Conservation (phyloP, 2,888 invertebrate species). For the Chalcosyrphus nemorum region DNA sequence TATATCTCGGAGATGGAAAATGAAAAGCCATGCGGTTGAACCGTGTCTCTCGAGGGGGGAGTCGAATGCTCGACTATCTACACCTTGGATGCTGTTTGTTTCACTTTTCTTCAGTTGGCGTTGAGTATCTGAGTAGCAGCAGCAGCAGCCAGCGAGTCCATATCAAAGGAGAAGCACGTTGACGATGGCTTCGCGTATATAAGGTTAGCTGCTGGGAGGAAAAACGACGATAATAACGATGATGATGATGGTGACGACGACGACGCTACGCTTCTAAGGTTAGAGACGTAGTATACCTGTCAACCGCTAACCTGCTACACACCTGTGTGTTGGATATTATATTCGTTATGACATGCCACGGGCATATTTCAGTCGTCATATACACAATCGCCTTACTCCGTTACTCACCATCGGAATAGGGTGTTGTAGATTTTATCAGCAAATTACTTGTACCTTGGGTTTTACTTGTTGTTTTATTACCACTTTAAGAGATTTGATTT, state of each 20-base stretch:
- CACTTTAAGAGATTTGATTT: neutral
- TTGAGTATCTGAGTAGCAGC: constrained; percentile 18
- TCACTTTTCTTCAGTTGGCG: constrained; percentile 30
- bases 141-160: constrained; percentile 15
- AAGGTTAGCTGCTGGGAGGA: too few relatives aligned
- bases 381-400: constrained; percentile 20
- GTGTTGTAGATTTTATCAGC: constrained; percentile 59
- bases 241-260: constrained; percentile 10
- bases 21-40: constrained; percentile 16
- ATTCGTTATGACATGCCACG: constrained; percentile 68
- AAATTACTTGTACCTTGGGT: constrained; percentile 15
- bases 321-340: constrained; percentile 53
- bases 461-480: neutral
- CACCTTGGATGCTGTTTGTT: constrained; percentile 42
- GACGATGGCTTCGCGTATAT: constrained; percentile 1
- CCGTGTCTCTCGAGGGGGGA: too few relatives aligned
- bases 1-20: constrained; percentile 40
- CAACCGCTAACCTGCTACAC: constrained; percentile 57
- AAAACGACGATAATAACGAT: constrained; percentile 1
- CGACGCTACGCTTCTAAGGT: constrained; percentile 24
- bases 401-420: constrained; percentile 49
- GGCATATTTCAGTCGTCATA: constrained; percentile 61
- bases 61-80: constrained; percentile 18
- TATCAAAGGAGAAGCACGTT: constrained; percentile 37
- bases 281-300: constrained; percentile 47